Conservation (phyloP, 2,888 invertebrate species). For the Galerucella nymphaeae region DNA sequence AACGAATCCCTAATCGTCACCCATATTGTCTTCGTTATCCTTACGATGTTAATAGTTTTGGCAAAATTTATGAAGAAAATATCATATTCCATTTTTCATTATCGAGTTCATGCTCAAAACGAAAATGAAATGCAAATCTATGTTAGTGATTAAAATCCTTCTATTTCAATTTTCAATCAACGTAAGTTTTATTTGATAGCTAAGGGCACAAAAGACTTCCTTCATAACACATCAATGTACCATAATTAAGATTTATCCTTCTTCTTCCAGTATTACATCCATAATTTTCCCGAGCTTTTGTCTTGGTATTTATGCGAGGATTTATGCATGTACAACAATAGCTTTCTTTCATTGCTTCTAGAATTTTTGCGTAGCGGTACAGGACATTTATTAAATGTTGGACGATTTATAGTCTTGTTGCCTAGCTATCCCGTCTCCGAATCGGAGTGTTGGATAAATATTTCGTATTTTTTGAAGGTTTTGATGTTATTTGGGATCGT, state of each 20-base stretch:
- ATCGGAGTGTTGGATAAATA: slow-evolving; percentile 37
- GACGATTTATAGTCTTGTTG: slow-evolving; percentile 39
- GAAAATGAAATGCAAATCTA: too few relatives aligned
- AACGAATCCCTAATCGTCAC: too few relatives aligned
- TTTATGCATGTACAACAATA: slow-evolving; percentile 45
- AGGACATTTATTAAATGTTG: slow-evolving; percentile 43
- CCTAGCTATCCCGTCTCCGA: slow-evolving; percentile 33
- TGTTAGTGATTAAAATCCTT: neutral
- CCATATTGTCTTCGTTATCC: too few relatives aligned
- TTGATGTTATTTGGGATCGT: slow-evolving; percentile 21
- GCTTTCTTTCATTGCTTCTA: slow-evolving; percentile 41
- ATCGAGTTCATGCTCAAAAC: too few relatives aligned
- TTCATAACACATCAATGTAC: slow-evolving; percentile 46
- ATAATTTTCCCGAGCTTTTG: slow-evolving; percentile 42
- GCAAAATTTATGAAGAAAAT: too few relatives aligned
- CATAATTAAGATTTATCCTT: slow-evolving; percentile 54
- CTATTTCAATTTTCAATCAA: neutral
- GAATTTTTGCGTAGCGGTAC: slow-evolving; percentile 42
- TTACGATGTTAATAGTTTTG: too few relatives aligned
- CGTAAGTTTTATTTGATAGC: neutral
- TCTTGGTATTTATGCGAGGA: slow-evolving; percentile 41
- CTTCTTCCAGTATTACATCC: slow-evolving; percentile 40
- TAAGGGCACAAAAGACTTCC: neutral
- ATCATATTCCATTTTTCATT: too few relatives aligned
- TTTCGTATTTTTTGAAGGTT: slow-evolving; percentile 26